These are phyloP conservation scores for Emmelina monodactyla DNA, from an alignment of 2,888 invertebrate genomes.

Conservation along the genomic window DNA sequence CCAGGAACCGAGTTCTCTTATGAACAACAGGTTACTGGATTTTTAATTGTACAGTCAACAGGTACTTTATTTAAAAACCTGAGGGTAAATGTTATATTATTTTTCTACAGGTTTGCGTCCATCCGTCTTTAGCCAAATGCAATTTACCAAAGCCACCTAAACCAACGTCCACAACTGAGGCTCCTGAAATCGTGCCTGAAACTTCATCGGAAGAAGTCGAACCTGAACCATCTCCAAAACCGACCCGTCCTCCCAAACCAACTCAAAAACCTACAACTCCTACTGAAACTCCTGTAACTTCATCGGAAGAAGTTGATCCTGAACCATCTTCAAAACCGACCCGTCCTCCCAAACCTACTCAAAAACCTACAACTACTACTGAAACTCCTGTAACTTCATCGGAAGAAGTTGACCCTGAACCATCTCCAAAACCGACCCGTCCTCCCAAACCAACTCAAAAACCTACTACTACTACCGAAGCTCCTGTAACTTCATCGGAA, in stretches of 20 bases:
- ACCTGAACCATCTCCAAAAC: conserved; percentile 5
- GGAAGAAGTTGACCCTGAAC: background rate
- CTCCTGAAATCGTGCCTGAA: conserved; percentile 5
- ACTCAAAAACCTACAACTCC: conserved; percentile 7
- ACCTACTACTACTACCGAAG: conserved; percentile 10
- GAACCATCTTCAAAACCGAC: conserved; percentile 8
- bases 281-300: conserved; percentile 7
- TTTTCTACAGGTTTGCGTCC: conserved; percentile 27
- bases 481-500: too few relatives aligned
- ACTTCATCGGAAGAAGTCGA: conserved; percentile 9
- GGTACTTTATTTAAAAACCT: background rate
- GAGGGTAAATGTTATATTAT: background rate
- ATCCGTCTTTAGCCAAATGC: conserved; percentile 25
- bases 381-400: conserved; percentile 7
- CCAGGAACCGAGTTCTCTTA: conserved; percentile 36
- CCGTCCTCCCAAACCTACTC: conserved; percentile 7
- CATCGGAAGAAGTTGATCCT: conserved; percentile 11
- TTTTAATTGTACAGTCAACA: background rate
- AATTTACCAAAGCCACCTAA: conserved; percentile 21
- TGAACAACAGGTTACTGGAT: conserved; percentile 24
- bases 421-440: background rate
- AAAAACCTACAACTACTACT: conserved; percentile 9
- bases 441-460: conserved; percentile 8
- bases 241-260: too few relatives aligned
- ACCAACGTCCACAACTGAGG: conserved; percentile 6